A percentile compares a stretch with the other conserved stretches of the same genome.
These are phyloP conservation scores for Arenicola marina DNA, from an alignment of 2,888 invertebrate genomes.

Conservation along the genomic window DNA sequence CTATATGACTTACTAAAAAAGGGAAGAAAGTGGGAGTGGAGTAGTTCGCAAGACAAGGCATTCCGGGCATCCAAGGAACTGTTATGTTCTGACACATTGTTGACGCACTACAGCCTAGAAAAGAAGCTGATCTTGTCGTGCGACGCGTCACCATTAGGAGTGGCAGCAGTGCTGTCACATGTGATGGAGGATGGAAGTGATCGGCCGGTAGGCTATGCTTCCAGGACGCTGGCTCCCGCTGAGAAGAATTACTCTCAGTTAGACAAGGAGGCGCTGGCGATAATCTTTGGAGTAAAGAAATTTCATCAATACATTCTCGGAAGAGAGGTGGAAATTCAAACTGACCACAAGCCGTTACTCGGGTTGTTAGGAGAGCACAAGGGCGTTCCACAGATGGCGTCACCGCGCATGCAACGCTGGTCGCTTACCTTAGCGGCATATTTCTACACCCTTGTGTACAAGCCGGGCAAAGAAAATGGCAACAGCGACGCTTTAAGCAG, in stretches of 20 bases:
- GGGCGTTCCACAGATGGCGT: constrained; percentile 42
- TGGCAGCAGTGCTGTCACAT: constrained; percentile 47
- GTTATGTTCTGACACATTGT: neutral
- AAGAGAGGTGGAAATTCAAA: constrained; percentile 19
- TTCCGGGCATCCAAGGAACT: neutral
- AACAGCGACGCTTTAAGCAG: too few relatives aligned
- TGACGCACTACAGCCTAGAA: neutral
- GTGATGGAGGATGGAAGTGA: constrained; percentile 17
- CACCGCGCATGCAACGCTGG: constrained; percentile 49
- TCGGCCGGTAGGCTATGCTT: too few relatives aligned
- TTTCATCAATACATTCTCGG: constrained; percentile 39
- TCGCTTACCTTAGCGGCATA: constrained; percentile 26
- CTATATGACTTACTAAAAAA: neutral
- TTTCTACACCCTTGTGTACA: neutral
- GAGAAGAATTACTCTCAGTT: constrained; percentile 4
- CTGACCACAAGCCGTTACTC: constrained; percentile 29
- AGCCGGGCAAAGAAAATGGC: too few relatives aligned
- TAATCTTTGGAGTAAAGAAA: constrained; percentile 35
- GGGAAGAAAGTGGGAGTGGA: constrained; percentile 2
- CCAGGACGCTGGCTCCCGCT: too few relatives aligned
- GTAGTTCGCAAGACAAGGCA: neutral
- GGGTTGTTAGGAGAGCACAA: constrained; percentile 9
- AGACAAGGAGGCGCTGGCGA: constrained; percentile 15
- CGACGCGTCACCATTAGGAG: constrained; percentile 57
- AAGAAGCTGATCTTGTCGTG: constrained; percentile 45